These are phyloP conservation scores for Pseudopleuronectes americanus DNA, from an alignment of 2,797 vertebrate genomes.

Conservation along the genomic window DNA sequence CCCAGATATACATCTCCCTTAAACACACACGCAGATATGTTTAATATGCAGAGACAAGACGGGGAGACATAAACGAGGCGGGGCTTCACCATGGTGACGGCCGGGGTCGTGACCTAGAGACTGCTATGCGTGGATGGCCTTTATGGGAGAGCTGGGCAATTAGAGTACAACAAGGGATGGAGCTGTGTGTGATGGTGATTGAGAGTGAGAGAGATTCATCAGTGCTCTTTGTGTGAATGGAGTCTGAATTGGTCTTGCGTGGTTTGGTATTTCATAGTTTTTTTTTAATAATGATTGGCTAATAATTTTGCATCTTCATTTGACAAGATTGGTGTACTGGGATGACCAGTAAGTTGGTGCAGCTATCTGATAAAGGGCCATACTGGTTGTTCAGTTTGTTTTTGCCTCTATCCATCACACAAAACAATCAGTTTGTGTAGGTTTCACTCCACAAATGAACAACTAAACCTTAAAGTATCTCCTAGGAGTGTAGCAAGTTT, in stretches of 20 bases:
- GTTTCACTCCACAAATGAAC: conserved; percentile 1
- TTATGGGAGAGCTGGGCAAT: conserved; percentile 74
- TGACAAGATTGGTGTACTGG: conserved; percentile 31
- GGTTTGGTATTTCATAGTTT: conserved; percentile 34
- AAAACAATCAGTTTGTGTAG: conserved; percentile 16
- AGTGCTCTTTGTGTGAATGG: conserved; percentile 11
- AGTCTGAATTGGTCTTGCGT: conserved; percentile 15
- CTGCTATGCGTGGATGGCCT: conserved; percentile 71
- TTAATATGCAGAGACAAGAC: conserved; percentile 72
- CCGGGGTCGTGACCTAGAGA: conserved; percentile 73
- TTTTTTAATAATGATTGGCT: conserved; percentile 20
- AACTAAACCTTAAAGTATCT: not conserved
- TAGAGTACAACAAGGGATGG: conserved; percentile 58
- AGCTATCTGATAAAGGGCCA: conserved; percentile 57
- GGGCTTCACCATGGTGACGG: conserved; percentile 70
- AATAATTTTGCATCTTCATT: conserved; percentile 24
- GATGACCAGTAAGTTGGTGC: conserved; percentile 54
- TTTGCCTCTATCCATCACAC: conserved; percentile 22
- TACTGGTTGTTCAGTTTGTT: conserved; percentile 18
- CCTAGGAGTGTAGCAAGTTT: not conserved
- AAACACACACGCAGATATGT: conserved; percentile 19
- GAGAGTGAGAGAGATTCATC: conserved; percentile 29
- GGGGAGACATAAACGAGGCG: conserved; percentile 68
- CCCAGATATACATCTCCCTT: not conserved
- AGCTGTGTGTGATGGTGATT: conserved; percentile 34